These are phyloP conservation scores for Tetramorium parvispinum DNA, from an alignment of 1,140 invertebrate species.

Conservation along the genomic window DNA sequence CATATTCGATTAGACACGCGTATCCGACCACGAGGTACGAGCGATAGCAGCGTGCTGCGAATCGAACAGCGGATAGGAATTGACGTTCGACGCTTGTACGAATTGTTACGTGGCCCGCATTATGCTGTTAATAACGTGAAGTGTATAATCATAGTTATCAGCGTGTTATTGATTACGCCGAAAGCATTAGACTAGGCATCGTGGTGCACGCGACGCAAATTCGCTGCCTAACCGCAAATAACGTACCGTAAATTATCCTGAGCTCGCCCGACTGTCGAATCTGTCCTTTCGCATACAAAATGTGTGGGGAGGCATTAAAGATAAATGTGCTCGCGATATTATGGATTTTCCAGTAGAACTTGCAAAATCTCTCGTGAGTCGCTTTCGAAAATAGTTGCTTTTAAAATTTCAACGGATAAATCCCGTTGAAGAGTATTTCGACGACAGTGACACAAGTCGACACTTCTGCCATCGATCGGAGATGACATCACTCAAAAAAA, in stretches of 20 bases:
- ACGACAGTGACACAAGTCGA: conserved; percentile 31
- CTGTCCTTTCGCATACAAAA: background rate
- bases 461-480: background rate
- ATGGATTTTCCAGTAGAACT: background rate
- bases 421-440: conserved; percentile 23
- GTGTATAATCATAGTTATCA: conserved; percentile 49
- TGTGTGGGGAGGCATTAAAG: background rate
- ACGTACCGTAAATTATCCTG: conserved; percentile 9
- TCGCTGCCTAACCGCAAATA: conserved; percentile 4
- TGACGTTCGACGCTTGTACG: conserved; percentile 42
- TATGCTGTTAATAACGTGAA: conserved; percentile 53
- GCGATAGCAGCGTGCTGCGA: background rate
- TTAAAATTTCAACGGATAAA: conserved; percentile 28
- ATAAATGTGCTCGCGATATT: conserved; percentile 20
- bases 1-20: conserved; percentile 50
- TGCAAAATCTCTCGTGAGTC: background rate
- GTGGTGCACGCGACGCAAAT: background rate
- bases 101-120: conserved; percentile 42
- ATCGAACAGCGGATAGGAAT: conserved; percentile 42
- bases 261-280: background rate
- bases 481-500: background rate
- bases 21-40: conserved; percentile 21
- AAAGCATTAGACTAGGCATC: conserved; percentile 15
- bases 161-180: conserved; percentile 41
- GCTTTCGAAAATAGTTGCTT: conserved; percentile 7